Base-by-base conservation (phyloP, 2,797 vertebrate species). In the Spondyliosoma cantharus region DNA sequence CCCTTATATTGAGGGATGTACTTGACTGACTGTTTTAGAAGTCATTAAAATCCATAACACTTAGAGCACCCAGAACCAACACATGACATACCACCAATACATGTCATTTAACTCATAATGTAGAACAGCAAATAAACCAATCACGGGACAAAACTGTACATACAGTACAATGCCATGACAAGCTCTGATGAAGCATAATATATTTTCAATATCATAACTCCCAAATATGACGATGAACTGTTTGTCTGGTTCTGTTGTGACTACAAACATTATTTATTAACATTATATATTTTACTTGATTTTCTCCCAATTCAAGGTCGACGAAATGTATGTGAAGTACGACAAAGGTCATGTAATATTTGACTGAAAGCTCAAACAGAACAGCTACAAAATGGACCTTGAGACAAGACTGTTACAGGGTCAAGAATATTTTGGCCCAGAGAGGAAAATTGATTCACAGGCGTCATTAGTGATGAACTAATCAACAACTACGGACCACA, bases 351-450 rank as follows among this genome's bases (percentile, higher is more conserved):
- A 17, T 45, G 37, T 13, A 7, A 32, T 43, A 43, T 24, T 8
- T 8, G 9, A 43, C 15, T 54, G 2, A 57, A 75, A 22, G 17
- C 13, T 25, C 24, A 15, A 8, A 37, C 32, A 22, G 19, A 63
- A 56, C 25, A n/a, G 32, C 22, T 52, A 43, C 15, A 20, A 54
- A 32, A 68, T 19, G 9, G 0, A 12, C 49, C 4, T 6, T n/a
- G 37, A 46, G 17, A 20, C 12, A 22, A 17, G 25, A 25, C 14
- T n/a, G 11, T 20, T 24, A 11, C 14, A 59, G 2, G 15, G 24
- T 52, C 14, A 57, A 53, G 24, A 60, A 67, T 14, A 14, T 63
- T 65, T 65, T 14, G 50, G 50, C 37, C 48, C 45, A n/a, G 16
- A 45, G 17, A 56, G 24, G 43, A 45, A 25, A 27, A 60, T 9